phyloP scores from a whole-genome alignment of 1,140 invertebrate species.

The Stegodyphus dumicola region DNA sequence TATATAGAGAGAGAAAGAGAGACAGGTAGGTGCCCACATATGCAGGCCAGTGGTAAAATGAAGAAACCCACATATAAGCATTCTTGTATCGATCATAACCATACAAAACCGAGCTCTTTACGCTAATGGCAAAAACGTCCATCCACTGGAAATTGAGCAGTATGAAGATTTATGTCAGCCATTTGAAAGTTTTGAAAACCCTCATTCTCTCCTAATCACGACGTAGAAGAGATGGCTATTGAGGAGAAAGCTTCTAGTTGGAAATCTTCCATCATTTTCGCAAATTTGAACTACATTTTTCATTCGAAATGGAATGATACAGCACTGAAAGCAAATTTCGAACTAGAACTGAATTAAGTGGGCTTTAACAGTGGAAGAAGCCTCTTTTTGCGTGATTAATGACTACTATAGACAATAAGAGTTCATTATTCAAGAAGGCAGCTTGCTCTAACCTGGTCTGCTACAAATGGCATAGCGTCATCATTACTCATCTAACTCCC shows the following conservation, averaged over 20 bases:
- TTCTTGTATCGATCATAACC: no score
- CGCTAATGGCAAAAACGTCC: slow-evolving; percentile 40
- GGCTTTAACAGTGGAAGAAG: slow-evolving; percentile 20
- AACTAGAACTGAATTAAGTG: slow-evolving; percentile 41
- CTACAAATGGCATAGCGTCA: slow-evolving; percentile 47
- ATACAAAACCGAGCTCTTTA: slow-evolving; percentile 2
- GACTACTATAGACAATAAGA: slow-evolving; percentile 54
- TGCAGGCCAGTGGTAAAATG: no score
- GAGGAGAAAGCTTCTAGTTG: background rate
- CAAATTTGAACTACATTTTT: slow-evolving; percentile 52
- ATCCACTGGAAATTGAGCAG: slow-evolving; percentile 37
- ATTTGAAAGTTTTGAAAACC: slow-evolving; percentile 45
- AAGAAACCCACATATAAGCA: no score
- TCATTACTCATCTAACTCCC: slow-evolving; percentile 38
- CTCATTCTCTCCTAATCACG: slow-evolving; percentile 42
- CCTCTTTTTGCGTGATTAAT: slow-evolving; percentile 49
- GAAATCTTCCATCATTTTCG: slow-evolving; percentile 55
- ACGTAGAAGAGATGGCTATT: background rate
- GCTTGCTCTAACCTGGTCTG: slow-evolving; percentile 37
- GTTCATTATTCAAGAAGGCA: slow-evolving; percentile 53
- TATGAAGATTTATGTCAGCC: slow-evolving; percentile 42
- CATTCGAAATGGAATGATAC: slow-evolving; percentile 53
- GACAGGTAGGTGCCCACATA: no score
- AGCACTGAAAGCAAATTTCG: slow-evolving; percentile 47
- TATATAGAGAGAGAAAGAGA: no score